phyloP scores from a whole-genome alignment of 2,888 invertebrate genomes.

The Rhopalosiphum nymphaeae region DNA sequence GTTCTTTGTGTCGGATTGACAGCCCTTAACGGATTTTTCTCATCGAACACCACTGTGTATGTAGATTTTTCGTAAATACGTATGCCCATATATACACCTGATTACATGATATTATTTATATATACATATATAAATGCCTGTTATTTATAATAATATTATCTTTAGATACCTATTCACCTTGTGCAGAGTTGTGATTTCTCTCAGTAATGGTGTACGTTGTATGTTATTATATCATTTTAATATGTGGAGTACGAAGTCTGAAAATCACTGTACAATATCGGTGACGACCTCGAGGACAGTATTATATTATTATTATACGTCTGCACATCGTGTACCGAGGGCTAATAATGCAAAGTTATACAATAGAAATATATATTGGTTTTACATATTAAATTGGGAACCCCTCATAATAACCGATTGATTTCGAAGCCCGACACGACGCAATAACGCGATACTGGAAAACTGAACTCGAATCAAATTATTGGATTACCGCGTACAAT shows the following conservation, averaged over 20 bases:
- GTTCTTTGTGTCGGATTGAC: not conserved
- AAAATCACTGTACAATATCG: not conserved
- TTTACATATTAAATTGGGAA: slow-evolving; percentile 9
- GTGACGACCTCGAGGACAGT: not conserved
- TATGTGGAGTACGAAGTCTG: not conserved
- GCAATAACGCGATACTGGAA: not conserved
- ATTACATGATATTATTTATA: too few species aligned
- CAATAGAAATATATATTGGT: not conserved
- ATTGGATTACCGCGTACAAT: not conserved
- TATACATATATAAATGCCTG: not conserved
- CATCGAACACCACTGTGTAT: not conserved
- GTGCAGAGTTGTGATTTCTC: not conserved
- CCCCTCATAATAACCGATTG: slow-evolving; percentile 23
- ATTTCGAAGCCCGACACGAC: not conserved
- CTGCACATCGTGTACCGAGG: not conserved
- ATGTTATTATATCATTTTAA: not conserved
- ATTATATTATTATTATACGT: not conserved
- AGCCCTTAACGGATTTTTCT: slow-evolving; percentile 14
- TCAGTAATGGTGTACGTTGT: not conserved
- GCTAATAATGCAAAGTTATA: not conserved
- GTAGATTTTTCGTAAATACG: not conserved
- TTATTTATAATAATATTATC: not conserved
- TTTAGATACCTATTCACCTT: slow-evolving; percentile 5
- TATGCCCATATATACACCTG: not conserved
- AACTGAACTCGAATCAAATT: not conserved